Evolutionary conservation across 1,140 invertebrate genomes (phyloP).

Genomic region (Drosophila tsacasi): DNA sequence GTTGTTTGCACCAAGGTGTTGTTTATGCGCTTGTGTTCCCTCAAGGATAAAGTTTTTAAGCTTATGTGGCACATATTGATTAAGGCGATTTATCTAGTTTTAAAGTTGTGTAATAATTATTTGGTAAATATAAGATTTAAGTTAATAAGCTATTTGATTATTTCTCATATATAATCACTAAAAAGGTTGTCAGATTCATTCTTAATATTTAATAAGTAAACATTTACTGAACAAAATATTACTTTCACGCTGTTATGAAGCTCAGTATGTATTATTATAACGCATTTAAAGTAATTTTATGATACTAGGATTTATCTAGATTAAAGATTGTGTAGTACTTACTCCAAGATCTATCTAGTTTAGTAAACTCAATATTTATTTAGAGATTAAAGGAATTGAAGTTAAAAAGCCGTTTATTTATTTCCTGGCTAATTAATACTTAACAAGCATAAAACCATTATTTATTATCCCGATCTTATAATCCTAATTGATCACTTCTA

Average conservation of each 20-base stretch:
- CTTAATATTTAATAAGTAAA: background rate
- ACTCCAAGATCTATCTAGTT: no score
- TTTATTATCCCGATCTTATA: background rate
- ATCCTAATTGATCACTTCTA: background rate
- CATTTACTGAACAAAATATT: background rate
- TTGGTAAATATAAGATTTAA: background rate
- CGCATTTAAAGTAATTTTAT: no score
- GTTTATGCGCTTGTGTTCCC: conserved; percentile 1
- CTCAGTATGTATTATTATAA: background rate
- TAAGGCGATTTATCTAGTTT: background rate
- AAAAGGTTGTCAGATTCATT: background rate
- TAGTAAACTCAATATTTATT: background rate
- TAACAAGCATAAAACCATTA: background rate
- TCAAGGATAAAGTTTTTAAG: conserved; percentile 4
- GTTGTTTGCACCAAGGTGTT: conserved; percentile 6
- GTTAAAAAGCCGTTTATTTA: background rate
- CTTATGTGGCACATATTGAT: background rate
- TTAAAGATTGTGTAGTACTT: no score
- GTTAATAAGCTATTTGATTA: background rate
- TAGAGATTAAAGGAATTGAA: background rate
- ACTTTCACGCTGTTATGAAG: no score
- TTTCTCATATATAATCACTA: no score
- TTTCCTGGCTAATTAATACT: no score
- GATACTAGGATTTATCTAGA: no score
- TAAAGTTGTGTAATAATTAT: background rate